phyloP scores from a whole-genome alignment of 2,113 vertebrate species.

The Crypturellus undulatus region DNA sequence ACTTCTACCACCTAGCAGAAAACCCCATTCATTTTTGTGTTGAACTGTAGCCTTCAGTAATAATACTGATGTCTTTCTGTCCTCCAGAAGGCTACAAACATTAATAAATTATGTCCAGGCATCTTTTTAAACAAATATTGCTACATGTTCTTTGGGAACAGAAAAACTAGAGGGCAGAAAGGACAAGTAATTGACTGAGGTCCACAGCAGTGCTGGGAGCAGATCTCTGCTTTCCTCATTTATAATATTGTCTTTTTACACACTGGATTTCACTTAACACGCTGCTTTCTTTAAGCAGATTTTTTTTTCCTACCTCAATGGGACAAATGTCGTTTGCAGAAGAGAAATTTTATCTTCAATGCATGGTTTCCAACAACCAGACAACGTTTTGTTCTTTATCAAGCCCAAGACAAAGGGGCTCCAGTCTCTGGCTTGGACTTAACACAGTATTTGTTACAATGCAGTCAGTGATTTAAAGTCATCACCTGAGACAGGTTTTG shows the following conservation, averaged over 20 bases:
- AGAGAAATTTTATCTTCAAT: neutral
- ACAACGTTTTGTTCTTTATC: neutral
- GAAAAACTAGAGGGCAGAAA: neutral
- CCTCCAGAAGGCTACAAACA: neutral
- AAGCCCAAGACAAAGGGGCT: neutral
- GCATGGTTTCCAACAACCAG: neutral
- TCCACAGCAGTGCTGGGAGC: neutral
- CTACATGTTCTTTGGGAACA: rapidly evolving
- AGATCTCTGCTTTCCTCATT: neutral
- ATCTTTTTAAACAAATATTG: neutral
- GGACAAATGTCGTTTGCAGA: neutral
- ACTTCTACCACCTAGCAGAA: neutral
- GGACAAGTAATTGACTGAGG: neutral
- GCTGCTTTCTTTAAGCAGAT: neutral
- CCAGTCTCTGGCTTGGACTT: rapidly evolving
- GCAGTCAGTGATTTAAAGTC: neutral
- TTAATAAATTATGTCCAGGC: neutral
- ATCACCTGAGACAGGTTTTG: neutral
- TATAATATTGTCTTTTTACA: neutral
- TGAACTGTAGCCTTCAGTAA: neutral
- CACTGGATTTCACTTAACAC: neutral
- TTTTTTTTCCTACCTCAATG: neutral
- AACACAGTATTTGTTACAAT: neutral
- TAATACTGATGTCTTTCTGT: neutral
- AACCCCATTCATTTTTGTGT: neutral